Conservation (phyloP, 2,888 invertebrate genomes). For the Norana najaformis region DNA sequence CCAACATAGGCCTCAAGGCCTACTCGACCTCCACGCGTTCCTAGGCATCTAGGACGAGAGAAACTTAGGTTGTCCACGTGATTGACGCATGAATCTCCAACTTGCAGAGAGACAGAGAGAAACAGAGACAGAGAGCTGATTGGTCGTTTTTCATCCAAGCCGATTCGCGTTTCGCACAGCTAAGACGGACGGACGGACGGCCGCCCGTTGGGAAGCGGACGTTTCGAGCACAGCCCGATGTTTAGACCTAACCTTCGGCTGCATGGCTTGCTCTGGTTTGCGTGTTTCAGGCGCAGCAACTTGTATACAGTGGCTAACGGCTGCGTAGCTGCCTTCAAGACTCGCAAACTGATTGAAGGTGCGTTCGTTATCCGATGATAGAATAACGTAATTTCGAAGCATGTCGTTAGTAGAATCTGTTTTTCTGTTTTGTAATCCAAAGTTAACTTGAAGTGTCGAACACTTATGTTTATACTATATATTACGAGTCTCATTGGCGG, state of each 20-base stretch:
- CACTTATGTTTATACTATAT: too few relatives aligned
- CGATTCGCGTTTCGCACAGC: not conserved
- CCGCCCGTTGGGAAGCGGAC: not conserved
- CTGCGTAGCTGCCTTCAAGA: not conserved
- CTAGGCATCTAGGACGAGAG: not conserved
- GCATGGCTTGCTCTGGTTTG: not conserved
- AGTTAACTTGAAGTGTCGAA: too few relatives aligned
- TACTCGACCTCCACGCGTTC: too few relatives aligned
- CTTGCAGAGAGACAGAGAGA: not conserved
- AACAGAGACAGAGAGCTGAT: not conserved
- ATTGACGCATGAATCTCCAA: constrained; percentile 7
- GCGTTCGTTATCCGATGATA: not conserved
- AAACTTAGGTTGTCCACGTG: not conserved
- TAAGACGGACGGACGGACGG: too few relatives aligned
- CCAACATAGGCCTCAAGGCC: not conserved
- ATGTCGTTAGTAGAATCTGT: not conserved
- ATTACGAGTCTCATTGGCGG: too few relatives aligned
- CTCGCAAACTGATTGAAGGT: not conserved
- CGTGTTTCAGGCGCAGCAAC: not conserved
- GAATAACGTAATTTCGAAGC: not conserved
- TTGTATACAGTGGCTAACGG: not conserved
- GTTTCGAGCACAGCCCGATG: not conserved
- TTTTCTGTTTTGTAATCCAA: too few relatives aligned
- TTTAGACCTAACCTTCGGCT: not conserved
- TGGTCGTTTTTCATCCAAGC: not conserved